Conservation (phyloP, 2,888 invertebrate genomes). For the Lottia scabra region DNA sequence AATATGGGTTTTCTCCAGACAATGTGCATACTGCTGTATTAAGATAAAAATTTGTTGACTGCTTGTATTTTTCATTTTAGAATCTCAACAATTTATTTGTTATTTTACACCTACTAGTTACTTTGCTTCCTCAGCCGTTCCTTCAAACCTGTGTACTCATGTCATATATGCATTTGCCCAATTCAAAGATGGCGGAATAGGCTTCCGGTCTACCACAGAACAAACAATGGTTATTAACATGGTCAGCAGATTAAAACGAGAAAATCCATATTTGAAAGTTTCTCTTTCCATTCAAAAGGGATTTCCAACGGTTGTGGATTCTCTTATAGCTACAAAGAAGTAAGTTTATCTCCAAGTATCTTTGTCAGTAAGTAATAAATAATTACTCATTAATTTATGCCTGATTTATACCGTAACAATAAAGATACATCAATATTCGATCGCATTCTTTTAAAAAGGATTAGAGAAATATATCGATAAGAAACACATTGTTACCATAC, state of each 20-base stretch:
- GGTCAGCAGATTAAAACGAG: constrained; percentile 15
- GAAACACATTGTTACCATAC: no score
- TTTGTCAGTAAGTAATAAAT: no score
- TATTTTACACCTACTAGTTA: constrained; percentile 26
- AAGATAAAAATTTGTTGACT: not conserved
- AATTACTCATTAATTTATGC: no score
- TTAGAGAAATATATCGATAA: no score
- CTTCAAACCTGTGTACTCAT: constrained; percentile 33
- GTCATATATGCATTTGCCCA: constrained; percentile 36
- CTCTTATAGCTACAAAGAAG: not conserved
- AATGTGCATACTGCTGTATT: no score
- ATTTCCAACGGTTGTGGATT: constrained; percentile 26
- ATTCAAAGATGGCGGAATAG: constrained; percentile 3
- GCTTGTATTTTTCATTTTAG: not conserved
- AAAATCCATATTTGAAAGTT: constrained; percentile 29
- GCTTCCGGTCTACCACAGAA: not conserved
- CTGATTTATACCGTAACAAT: no score
- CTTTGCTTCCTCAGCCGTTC: constrained; percentile 26
- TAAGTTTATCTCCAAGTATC: not conserved
- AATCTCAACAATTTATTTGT: constrained; percentile 26
- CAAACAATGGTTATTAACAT: constrained; percentile 10
- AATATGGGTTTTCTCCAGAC: no score
- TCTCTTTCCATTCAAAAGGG: constrained; percentile 32
- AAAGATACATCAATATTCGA: no score
- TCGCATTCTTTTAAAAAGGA: no score